Base-by-base conservation (phyloP, 2,888 invertebrate genomes). In the Strigamia maritima region DNA sequence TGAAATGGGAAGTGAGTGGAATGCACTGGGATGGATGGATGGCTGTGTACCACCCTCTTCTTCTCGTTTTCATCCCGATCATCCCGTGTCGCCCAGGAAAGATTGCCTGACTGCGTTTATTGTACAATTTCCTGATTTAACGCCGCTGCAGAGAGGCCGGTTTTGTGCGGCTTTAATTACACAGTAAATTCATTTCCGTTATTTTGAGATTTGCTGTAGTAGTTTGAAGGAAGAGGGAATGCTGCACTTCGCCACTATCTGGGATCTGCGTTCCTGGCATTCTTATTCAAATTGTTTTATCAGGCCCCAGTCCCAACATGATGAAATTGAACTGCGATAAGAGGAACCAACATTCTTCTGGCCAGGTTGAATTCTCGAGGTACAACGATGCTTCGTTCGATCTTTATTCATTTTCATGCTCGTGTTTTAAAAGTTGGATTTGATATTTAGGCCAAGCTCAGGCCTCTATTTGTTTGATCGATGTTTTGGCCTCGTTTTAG, bases 221-320 rank as follows among this genome's bases (percentile, higher is more conserved):
- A n/a, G 40, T 24, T 19, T 60, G 60, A 60, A 60, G 24, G 14
- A 12, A 60, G 24, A n/a, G 60, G 22, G 44, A 60, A 60, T 60
- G 60, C 60, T 60, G 60, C 12, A 10, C 22, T 4, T 60, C 60
- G 60, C 60, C 60, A 24, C 60, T 60, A 60, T 60, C 60, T 22
- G 60, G 22, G 4, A 60, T n/a, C 60, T 22, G 60, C 60, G 60
- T 60, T 60, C 60, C 60, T 60, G 4, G 24, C 22, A 60, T 60
- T 60, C 60, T 60, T 60, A 60, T 60, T 60, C 60, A 60, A 60
- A 60, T 60, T 60, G 60, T 60, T 60, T 60, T 60, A 60, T 60
- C 60, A 60, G 60, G 19, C 24, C 60, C 24, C 22, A 12, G 22
- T 24, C 16, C 22, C 24, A 12, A 60, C 60, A 60, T 60, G 60